These are phyloP conservation scores for Rhineura floridana DNA, from an alignment of 2,113 vertebrate species.

Conservation along the genomic window DNA sequence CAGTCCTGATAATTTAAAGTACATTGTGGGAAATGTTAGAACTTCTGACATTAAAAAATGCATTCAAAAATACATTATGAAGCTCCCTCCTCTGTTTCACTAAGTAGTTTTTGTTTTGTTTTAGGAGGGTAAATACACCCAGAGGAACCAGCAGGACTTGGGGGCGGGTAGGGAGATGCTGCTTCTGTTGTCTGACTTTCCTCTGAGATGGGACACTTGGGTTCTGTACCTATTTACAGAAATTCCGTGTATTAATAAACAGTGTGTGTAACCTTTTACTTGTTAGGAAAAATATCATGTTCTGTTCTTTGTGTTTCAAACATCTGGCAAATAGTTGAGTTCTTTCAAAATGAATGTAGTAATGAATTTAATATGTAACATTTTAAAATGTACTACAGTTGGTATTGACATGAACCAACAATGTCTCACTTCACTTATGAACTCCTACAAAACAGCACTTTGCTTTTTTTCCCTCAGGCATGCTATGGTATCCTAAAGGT, in stretches of 20 bases:
- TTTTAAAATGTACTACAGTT: not conserved
- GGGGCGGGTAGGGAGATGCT: not conserved
- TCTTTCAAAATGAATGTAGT: not conserved
- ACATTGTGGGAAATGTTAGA: too few species aligned
- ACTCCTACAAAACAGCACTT: not conserved
- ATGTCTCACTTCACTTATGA: not conserved
- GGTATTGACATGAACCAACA: not conserved
- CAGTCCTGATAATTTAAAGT: too few species aligned
- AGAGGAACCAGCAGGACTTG: not conserved
- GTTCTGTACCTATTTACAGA: not conserved
- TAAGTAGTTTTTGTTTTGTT: not conserved
- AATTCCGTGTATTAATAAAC: not conserved
- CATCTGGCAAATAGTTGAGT: not conserved
- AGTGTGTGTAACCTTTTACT: not conserved
- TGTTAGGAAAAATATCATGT: not conserved
- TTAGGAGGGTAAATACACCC: not conserved
- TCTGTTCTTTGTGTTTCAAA: not conserved
- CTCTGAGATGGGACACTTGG: not conserved
- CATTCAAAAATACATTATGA: too few species aligned
- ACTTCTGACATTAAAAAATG: not conserved
- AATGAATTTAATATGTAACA: not conserved
- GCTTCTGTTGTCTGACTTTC: not conserved
- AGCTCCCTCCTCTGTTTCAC: not conserved
- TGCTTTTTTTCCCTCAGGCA: constrained; percentile 79
- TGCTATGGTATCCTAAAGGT: constrained; percentile 98